Percentiles rank a stretch among this genome's conserved stretches.
Evolutionary conservation across 2,888 invertebrate genomes (phyloP).

Genomic region (Eubasilissa splendida): DNA sequence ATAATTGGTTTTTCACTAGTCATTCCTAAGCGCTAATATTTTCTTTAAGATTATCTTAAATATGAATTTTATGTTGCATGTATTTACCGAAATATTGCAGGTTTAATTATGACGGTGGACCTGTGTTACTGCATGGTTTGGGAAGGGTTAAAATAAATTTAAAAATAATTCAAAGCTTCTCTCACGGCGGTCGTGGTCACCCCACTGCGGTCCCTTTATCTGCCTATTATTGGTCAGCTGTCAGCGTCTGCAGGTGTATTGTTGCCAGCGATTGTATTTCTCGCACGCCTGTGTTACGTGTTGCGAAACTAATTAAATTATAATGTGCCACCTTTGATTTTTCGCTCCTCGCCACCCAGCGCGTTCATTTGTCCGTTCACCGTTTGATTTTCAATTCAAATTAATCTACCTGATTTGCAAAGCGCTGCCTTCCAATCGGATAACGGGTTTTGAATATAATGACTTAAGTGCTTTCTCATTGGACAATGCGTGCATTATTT

Average conservation of each 20-base stretch:
- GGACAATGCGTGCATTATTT: too few species aligned
- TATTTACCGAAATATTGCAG: too few species aligned
- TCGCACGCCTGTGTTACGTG: slow-evolving; percentile 34
- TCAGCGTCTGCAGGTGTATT: slow-evolving; percentile 29
- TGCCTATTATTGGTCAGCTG: slow-evolving; percentile 1
- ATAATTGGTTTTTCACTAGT: too few species aligned
- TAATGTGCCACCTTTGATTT: slow-evolving; percentile 40
- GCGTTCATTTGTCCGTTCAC: slow-evolving; percentile 6
- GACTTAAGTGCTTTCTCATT: background rate
- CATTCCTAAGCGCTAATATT: too few species aligned
- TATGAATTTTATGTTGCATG: too few species aligned
- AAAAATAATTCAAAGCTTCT: too few species aligned
- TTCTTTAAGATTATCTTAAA: too few species aligned
- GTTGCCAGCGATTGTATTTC: slow-evolving; percentile 33
- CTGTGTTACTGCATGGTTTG: too few species aligned
- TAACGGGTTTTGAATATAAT: background rate
- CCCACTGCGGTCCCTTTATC: slow-evolving; percentile 24
- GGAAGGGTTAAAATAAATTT: too few species aligned
- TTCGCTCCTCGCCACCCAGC: slow-evolving; percentile 28
- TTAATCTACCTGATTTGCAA: background rate
- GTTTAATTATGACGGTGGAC: too few species aligned
- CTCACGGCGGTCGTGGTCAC: background rate
- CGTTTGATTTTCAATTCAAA: slow-evolving; percentile 2
- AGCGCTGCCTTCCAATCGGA: background rate
- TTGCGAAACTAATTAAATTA: slow-evolving; percentile 39